phyloP scores from a whole-genome alignment of 2,888 invertebrate species.

The Cactoblastis cactorum region DNA sequence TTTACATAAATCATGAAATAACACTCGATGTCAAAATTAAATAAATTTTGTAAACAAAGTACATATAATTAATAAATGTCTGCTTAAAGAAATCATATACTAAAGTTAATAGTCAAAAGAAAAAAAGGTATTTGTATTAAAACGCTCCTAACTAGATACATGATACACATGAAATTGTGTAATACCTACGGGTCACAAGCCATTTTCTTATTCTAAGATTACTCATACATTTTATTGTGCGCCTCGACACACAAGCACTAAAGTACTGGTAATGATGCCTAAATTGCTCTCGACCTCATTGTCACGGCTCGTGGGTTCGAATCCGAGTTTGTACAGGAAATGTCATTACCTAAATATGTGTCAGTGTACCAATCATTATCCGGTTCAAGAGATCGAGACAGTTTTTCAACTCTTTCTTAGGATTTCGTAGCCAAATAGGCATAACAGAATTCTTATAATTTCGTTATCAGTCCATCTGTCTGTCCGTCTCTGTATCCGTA shows the following conservation, averaged over 20 bases:
- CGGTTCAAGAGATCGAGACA: not conserved
- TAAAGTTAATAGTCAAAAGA: too few relatives aligned
- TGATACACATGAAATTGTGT: not conserved
- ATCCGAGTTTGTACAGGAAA: conserved; percentile 14
- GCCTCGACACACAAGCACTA: not conserved
- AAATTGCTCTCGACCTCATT: conserved; percentile 12
- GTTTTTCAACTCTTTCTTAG: not conserved
- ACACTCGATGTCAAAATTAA: too few relatives aligned
- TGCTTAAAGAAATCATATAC: too few relatives aligned
- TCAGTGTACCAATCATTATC: conserved; percentile 3
- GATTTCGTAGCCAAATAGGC: too few relatives aligned
- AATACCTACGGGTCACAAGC: not conserved
- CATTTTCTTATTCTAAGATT: not conserved
- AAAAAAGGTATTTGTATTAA: not conserved
- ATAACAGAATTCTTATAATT: too few relatives aligned
- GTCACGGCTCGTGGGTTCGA: conserved; percentile 12
- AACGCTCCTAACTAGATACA: not conserved
- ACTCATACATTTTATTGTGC: not conserved
- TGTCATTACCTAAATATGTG: conserved; percentile 12
- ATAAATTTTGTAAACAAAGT: too few relatives aligned
- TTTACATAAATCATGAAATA: too few relatives aligned
- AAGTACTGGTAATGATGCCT: conserved; percentile 13
- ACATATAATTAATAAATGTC: too few relatives aligned
- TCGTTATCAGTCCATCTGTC: too few relatives aligned
- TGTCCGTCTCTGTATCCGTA: too few relatives aligned